Percentiles rank a stretch among this genome's conserved stretches.
These are phyloP conservation scores for Labeo calbasu DNA, from an alignment of 2,797 vertebrate genomes.

Conservation along the genomic window DNA sequence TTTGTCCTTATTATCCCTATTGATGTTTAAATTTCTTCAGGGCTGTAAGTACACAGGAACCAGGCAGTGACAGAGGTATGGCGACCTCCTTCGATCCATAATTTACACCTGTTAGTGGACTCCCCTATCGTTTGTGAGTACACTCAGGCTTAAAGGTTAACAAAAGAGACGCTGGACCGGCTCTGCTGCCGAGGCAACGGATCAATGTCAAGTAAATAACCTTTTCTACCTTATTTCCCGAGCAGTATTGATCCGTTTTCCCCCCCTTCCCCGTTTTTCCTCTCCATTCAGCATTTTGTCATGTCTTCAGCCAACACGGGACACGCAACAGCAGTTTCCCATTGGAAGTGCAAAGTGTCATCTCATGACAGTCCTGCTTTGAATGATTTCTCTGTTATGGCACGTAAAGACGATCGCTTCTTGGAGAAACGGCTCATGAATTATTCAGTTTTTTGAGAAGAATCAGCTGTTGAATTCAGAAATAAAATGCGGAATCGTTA, in stretches of 20 bases:
- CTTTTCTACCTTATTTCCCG: conserved; percentile 99
- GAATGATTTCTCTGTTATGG: conserved; percentile 60
- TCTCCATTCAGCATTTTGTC: conserved; percentile 83
- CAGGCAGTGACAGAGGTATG: conserved; percentile 89
- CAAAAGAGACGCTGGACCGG: conserved; percentile 98
- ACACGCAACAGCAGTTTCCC: conserved; percentile 79
- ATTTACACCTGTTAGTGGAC: conserved; percentile 99
- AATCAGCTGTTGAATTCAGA: conserved; percentile 23
- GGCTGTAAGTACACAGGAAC: conserved; percentile 88
- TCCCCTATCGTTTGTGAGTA: conserved; percentile 94
- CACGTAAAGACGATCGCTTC: background rate
- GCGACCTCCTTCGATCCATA: conserved; percentile 96
- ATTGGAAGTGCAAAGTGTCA: conserved; percentile 81
- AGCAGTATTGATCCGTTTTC: conserved; percentile 93
- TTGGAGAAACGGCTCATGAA: conserved; percentile 21
- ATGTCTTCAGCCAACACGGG: conserved; percentile 75
- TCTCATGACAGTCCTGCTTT: conserved; percentile 83
- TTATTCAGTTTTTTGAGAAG: conserved; percentile 13
- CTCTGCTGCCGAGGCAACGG: conserved; percentile 87
- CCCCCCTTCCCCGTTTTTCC: conserved; percentile 68
- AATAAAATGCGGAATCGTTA: conserved; percentile 3
- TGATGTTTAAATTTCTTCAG: conserved; percentile 92
- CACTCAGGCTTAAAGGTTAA: conserved; percentile 98
- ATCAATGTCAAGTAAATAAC: conserved; percentile 99
- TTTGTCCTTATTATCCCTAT: conserved; percentile 91